Evolutionary conservation across 2,888 invertebrate species (phyloP).

Genomic region (Acanthosepion pharaonis): DNA sequence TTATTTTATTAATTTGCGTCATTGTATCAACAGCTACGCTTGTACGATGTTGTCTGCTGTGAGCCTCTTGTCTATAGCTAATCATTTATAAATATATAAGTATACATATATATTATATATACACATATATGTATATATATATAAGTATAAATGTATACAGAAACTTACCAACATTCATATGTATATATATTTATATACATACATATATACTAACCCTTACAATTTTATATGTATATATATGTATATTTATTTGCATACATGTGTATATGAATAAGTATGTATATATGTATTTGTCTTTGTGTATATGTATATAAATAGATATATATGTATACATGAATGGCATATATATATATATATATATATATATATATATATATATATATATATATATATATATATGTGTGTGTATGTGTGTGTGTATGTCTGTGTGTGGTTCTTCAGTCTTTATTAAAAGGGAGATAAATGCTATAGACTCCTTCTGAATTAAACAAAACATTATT

Average conservation of each 20-base stretch:
- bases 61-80: not conserved
- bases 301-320: not conserved
- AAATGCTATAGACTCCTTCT: not conserved
- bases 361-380: constrained; percentile 33
- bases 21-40: constrained; percentile 33
- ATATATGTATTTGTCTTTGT: not conserved
- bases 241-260: not conserved
- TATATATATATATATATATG: constrained; percentile 33
- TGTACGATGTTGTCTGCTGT: not conserved
- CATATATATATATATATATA: constrained; percentile 21
- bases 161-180: not conserved
- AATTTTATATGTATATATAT: constrained; percentile 4
- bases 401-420: not conserved
- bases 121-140: not conserved
- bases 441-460: not conserved
- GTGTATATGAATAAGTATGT: not conserved
- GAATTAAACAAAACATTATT: not conserved
- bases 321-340: too few species aligned
- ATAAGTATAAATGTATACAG: not conserved
- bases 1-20: not conserved
- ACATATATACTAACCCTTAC: not conserved
- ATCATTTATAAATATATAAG: not conserved
- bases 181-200: not conserved
- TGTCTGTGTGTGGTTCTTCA: not conserved
- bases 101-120: not conserved